Evolutionary conservation across 2,797 vertebrate genomes (phyloP).

Genomic region (Chelmon rostratus): DNA sequence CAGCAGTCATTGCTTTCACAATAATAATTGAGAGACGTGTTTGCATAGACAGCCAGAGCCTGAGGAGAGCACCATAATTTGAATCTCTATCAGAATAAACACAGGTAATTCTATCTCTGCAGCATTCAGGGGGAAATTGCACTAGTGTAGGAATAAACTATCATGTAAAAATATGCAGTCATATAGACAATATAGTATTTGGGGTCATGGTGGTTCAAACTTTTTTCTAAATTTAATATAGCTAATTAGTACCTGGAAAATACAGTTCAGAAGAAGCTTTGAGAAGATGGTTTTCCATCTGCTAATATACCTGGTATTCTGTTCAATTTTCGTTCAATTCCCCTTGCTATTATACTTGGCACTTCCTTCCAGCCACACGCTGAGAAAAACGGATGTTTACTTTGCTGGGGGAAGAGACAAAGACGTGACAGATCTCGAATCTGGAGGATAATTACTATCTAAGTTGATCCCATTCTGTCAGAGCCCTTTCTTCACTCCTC

Average conservation of each 20-base stretch:
- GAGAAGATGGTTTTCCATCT: neutral
- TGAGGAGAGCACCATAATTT: neutral
- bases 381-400: constrained; percentile 18
- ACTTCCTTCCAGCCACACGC: neutral
- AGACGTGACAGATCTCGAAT: constrained; percentile 9
- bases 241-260: neutral
- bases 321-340: neutral
- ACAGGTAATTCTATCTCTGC: neutral
- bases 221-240: neutral
- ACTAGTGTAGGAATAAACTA: neutral
- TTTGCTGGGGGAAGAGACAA: constrained; percentile 14
- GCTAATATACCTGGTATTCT: neutral
- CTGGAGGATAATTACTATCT: constrained; percentile 17
- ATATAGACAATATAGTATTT: neutral
- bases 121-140: constrained; percentile 1
- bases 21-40: neutral
- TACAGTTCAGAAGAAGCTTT: neutral
- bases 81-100: constrained; percentile 14
- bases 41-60: constrained; percentile 5
- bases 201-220: neutral
- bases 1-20: constrained; percentile 6
- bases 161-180: neutral
- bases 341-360: neutral
- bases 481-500: constrained; percentile 16
- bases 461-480: constrained; percentile 61